Conservation (phyloP, 1,140 invertebrate genomes). For the Brachionus asplanchnoidis region DNA sequence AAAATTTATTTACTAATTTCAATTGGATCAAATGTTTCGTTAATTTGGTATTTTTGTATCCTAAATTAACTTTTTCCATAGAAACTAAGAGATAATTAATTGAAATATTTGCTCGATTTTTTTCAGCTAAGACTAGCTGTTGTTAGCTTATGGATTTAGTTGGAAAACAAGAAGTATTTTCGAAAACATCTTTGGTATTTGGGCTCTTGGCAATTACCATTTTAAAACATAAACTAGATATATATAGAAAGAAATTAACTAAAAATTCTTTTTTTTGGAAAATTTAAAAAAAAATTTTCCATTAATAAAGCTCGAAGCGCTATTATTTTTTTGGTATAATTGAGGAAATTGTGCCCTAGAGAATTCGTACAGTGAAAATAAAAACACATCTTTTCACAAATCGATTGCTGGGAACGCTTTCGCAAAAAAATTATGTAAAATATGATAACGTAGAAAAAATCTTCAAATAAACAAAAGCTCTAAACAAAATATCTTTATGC, state of each 20-base stretch:
- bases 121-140: neutral
- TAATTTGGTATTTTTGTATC: conserved; percentile 9
- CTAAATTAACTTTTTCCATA: conserved; percentile 4
- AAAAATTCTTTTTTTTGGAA: neutral
- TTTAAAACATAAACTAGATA: neutral
- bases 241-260: neutral
- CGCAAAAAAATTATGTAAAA: neutral
- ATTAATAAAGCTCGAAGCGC: neutral
- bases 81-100: neutral
- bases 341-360: neutral
- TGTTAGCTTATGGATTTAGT: conserved; percentile 12
- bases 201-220: neutral
- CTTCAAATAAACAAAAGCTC: neutral
- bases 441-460: neutral
- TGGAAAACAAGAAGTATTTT: conserved; percentile 13
- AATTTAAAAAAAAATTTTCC: neutral
- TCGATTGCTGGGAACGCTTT: neutral
- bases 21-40: conserved; percentile 17
- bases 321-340: neutral
- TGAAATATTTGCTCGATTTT: neutral
- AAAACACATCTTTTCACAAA: neutral
- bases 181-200: conserved; percentile 10
- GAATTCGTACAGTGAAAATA: neutral
- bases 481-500: neutral
- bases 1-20: conserved; percentile 27